Conservation (phyloP, 2,888 invertebrate species). For the Diarsia rubi region DNA sequence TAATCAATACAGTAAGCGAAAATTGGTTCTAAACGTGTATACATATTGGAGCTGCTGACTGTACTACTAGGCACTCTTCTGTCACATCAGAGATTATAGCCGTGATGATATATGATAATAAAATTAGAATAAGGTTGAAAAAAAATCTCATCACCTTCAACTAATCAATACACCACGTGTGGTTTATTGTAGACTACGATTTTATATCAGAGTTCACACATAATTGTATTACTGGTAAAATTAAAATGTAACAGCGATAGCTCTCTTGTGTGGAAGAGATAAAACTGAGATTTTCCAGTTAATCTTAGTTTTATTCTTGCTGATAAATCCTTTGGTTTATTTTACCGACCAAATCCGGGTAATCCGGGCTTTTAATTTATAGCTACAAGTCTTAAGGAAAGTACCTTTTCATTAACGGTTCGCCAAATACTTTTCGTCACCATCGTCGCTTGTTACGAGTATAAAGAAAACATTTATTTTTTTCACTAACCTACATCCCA, state of each 20-base stretch:
- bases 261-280: constrained; percentile 6
- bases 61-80: no score
- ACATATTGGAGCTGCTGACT: no score
- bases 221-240: not conserved
- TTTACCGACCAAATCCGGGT: constrained; percentile 28
- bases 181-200: not conserved
- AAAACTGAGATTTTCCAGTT: constrained; percentile 32
- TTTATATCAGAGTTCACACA: not conserved
- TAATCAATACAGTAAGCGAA: no score
- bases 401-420: not conserved
- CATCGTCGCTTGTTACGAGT: not conserved
- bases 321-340: constrained; percentile 29
- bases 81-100: no score
- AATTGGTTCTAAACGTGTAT: no score
- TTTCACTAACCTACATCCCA: no score
- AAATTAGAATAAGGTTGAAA: not conserved
- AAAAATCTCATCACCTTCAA: not conserved
- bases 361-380: constrained; percentile 38
- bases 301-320: constrained; percentile 7
- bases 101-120: no score
- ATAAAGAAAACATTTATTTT: no score
- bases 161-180: not conserved
- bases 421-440: not conserved
- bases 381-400: not conserved
- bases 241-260: constrained; percentile 3